These are phyloP conservation scores for Jordanella pulchra DNA, from an alignment of 2,797 vertebrate genomes.

Conservation along the genomic window DNA sequence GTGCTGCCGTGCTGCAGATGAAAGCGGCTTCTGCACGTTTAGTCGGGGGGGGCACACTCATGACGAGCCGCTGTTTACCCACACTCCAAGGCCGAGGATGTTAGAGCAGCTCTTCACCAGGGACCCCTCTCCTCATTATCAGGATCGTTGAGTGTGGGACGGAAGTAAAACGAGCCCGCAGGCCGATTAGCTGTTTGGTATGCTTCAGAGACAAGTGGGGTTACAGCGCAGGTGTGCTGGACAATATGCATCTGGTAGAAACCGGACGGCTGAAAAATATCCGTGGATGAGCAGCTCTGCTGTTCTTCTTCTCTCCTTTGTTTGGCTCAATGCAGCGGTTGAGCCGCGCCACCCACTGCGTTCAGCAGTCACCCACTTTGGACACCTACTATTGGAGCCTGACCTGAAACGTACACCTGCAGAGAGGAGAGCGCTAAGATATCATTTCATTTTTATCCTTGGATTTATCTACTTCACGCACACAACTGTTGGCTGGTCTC, in stretches of 20 bases:
- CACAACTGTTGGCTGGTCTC: background rate
- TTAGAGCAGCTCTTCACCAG: conserved; percentile 61
- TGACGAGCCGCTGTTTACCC: conserved; percentile 47
- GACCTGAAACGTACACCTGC: conserved; percentile 7
- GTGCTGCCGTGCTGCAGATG: background rate
- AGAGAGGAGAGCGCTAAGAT: background rate
- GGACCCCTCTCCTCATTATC: conserved; percentile 60
- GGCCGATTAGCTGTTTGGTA: conserved; percentile 47
- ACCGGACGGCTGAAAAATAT: background rate
- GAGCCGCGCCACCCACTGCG: conserved; percentile 2
- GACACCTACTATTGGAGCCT: conserved; percentile 4
- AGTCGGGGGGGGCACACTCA: background rate
- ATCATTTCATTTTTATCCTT: background rate
- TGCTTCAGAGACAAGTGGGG: conserved; percentile 39
- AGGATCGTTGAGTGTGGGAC: conserved; percentile 50
- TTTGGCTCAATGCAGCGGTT: background rate
- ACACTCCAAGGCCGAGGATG: conserved; percentile 45
- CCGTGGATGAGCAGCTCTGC: background rate
- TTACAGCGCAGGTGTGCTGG: conserved; percentile 46
- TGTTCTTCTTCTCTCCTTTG: conserved; percentile 1
- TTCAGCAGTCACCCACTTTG: conserved; percentile 3
- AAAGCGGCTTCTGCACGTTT: conserved; percentile 7
- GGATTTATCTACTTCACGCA: background rate
- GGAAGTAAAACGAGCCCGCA: conserved; percentile 18
- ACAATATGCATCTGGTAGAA: background rate